phyloP scores from a whole-genome alignment of 2,888 invertebrate species.

The Torymus tubicola region DNA sequence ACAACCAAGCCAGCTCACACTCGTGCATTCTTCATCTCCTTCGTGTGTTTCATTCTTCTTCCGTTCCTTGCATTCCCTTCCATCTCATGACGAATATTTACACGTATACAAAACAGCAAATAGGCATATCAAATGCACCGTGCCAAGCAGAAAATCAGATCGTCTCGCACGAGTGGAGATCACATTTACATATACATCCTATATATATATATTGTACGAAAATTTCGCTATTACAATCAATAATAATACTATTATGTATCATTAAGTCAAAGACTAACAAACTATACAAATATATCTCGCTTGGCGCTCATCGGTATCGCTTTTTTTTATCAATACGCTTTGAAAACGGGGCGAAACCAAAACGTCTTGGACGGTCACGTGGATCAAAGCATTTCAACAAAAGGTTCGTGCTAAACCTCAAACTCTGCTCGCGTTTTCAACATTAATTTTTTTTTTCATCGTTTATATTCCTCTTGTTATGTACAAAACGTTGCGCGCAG shows the following conservation, averaged over 20 bases:
- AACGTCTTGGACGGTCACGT: constrained; percentile 60
- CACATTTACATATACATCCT: constrained; percentile 38
- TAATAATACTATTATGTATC: constrained; percentile 53
- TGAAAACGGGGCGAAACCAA: constrained; percentile 62
- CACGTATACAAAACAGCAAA: constrained; percentile 47
- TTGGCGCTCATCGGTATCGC: constrained; percentile 31
- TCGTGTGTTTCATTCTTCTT: constrained; percentile 1
- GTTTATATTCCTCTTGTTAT: constrained; percentile 32
- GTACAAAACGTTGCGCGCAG: constrained; percentile 45
- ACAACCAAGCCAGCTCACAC: constrained; percentile 30
- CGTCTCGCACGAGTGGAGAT: constrained; percentile 46
- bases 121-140: constrained; percentile 47
- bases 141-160: constrained; percentile 29
- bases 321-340: constrained; percentile 57
- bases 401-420: constrained; percentile 46
- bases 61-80: constrained; percentile 2
- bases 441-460: constrained; percentile 1
- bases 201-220: constrained; percentile 49
- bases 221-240: constrained; percentile 52
- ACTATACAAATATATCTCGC: constrained; percentile 67
- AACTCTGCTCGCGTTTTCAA: constrained; percentile 13
- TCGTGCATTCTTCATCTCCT: constrained; percentile 18
- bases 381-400: constrained; percentile 58
- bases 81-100: constrained; percentile 29
- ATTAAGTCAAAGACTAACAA: constrained; percentile 62